These are phyloP conservation scores for Chaetura pelagica DNA, from an alignment of 2,113 vertebrate genomes.

Conservation along the genomic window DNA sequence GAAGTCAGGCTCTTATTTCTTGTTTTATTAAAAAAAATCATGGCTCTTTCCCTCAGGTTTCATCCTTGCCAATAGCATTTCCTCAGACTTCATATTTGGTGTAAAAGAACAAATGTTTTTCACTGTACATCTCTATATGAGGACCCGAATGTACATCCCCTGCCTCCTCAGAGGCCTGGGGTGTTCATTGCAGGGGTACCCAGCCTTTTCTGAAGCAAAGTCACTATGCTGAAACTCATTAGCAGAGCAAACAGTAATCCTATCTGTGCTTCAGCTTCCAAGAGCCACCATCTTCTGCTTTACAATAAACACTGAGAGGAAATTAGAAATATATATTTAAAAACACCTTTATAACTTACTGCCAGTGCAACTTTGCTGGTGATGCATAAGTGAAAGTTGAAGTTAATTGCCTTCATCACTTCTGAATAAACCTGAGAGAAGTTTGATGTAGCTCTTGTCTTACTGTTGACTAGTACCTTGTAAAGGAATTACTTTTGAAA, in stretches of 20 bases:
- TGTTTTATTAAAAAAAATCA: neutral
- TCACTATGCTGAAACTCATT: neutral
- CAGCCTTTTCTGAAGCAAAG: neutral
- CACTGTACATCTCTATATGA: neutral
- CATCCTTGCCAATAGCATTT: neutral
- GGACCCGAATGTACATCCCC: neutral
- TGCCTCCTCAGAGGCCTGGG: neutral
- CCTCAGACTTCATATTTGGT: neutral
- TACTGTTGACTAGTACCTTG: neutral
- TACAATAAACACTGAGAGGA: neutral
- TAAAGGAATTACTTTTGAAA: neutral
- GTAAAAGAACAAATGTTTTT: neutral
- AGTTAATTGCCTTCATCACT: neutral
- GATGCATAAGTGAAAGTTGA: neutral
- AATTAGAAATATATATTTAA: neutral
- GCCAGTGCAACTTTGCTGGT: neutral
- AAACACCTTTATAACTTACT: neutral
- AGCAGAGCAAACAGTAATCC: neutral
- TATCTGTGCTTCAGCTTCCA: neutral
- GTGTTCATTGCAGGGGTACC: neutral
- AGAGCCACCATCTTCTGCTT: neutral
- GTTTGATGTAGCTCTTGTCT: neutral
- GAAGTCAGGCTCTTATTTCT: neutral
- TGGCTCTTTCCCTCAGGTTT: neutral
- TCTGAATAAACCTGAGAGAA: neutral